phyloP scores from a whole-genome alignment of 2,888 invertebrate species.

The Stegophylla sp. region DNA sequence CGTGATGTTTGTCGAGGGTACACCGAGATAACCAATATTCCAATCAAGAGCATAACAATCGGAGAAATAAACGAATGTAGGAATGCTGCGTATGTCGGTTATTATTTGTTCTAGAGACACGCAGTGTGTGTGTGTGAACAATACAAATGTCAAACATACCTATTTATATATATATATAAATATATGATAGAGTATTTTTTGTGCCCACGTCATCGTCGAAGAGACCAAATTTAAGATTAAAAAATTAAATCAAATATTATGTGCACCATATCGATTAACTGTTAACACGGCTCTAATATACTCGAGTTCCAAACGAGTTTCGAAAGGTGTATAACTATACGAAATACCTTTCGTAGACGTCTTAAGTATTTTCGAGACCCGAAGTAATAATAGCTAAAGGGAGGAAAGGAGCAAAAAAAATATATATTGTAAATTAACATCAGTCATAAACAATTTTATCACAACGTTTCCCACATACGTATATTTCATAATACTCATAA shows the following conservation, averaged over 20 bases:
- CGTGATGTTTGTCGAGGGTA: conserved; percentile 33
- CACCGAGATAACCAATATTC: not conserved
- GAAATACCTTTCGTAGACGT: no score
- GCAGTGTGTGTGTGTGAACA: not conserved
- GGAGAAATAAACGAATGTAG: conserved; percentile 35
- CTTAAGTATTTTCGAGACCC: no score
- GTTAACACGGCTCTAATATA: not conserved
- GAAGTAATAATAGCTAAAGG: no score
- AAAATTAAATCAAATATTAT: not conserved
- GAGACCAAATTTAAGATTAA: conserved; percentile 4
- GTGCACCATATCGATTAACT: no score
- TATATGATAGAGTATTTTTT: not conserved
- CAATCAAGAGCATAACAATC: conserved; percentile 27
- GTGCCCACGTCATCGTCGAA: no score
- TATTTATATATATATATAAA: not conserved
- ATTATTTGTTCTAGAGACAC: conserved; percentile 24
- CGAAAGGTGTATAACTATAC: not conserved
- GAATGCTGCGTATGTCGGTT: conserved; percentile 14
- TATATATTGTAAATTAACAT: no score
- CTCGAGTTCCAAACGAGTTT: not conserved
- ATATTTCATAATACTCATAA: no score
- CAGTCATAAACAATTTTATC: no score
- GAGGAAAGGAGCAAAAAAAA: no score
- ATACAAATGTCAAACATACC: conserved; percentile 15
- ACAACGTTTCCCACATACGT: no score